phyloP scores from a whole-genome alignment of 2,888 invertebrate genomes.

The Trissolcus brochymenae region DNA sequence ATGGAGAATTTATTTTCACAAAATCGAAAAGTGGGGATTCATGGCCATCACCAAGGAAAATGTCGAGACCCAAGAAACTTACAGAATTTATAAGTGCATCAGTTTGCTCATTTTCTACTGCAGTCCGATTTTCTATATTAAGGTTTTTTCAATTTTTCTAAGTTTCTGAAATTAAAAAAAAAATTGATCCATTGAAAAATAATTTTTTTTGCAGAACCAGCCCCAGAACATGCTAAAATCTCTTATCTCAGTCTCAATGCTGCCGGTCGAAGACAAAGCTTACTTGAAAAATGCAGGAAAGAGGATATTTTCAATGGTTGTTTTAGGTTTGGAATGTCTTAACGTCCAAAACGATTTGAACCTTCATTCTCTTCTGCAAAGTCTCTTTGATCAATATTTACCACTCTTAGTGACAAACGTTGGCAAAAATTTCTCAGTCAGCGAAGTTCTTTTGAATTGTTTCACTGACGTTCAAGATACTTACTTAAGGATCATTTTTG shows the following conservation, averaged over 20 bases:
- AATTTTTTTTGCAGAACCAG: constrained; percentile 65
- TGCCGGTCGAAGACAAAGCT: constrained; percentile 66
- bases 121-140: constrained; percentile 68
- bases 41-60: constrained; percentile 68
- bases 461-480: constrained; percentile 66
- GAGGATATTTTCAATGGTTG: constrained; percentile 70
- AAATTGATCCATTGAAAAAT: background rate
- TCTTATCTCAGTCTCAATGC: constrained; percentile 66
- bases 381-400: constrained; percentile 71
- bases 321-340: constrained; percentile 70
- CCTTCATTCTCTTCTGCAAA: constrained; percentile 66
- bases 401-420: constrained; percentile 66
- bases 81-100: constrained; percentile 70
- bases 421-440: constrained; percentile 63
- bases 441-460: constrained; percentile 67
- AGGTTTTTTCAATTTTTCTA: constrained; percentile 59
- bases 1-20: constrained; percentile 67
- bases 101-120: constrained; percentile 70
- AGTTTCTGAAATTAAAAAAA: background rate
- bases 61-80: constrained; percentile 65
- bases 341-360: constrained; percentile 67
- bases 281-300: constrained; percentile 66
- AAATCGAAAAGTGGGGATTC: constrained; percentile 72
- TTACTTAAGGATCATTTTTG: constrained; percentile 65
- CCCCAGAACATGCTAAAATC: constrained; percentile 67